Conservation (phyloP, 2,888 invertebrate species). For the Sceliomorpha sp. region DNA sequence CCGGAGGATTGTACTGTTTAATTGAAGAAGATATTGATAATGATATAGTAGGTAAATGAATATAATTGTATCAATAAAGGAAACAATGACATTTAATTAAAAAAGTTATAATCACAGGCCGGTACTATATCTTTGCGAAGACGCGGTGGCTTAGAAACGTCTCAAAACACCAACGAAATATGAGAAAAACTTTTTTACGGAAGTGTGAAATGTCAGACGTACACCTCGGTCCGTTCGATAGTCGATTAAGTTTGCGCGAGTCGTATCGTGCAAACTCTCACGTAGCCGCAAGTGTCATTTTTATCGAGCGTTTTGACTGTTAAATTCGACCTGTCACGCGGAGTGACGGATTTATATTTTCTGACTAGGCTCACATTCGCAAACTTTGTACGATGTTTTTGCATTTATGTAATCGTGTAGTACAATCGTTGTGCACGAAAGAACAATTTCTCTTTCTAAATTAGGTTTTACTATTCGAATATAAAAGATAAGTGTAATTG, state of each 20-base stretch:
- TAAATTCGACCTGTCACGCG: conserved; percentile 20
- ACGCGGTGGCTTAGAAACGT: conserved; percentile 40
- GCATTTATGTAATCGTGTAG: conserved; percentile 18
- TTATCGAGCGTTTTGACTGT: conserved; percentile 21
- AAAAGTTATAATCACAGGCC: conserved; percentile 57
- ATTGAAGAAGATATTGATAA: conserved; percentile 63
- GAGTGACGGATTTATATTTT: conserved; percentile 11
- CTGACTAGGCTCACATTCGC: conserved; percentile 28
- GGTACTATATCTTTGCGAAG: conserved; percentile 47
- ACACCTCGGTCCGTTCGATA: conserved; percentile 46
- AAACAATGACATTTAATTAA: conserved; percentile 68
- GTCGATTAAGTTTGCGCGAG: conserved; percentile 30
- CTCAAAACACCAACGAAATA: conserved; percentile 50
- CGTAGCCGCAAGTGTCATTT: conserved; percentile 27
- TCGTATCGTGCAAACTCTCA: too few species aligned
- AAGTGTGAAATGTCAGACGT: conserved; percentile 24
- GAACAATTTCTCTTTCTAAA: too few species aligned
- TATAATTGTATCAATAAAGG: conserved; percentile 40
- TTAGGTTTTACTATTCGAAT: too few species aligned
- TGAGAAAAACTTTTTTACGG: conserved; percentile 37
- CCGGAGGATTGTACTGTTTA: conserved; percentile 63
- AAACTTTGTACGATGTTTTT: conserved; percentile 36
- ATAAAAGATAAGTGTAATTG: too few species aligned
- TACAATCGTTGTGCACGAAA: too few species aligned
- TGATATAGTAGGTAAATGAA: conserved; percentile 2